Evolutionary conservation across 2,888 invertebrate genomes (phyloP).

Genomic region (Drosophila neutralis): DNA sequence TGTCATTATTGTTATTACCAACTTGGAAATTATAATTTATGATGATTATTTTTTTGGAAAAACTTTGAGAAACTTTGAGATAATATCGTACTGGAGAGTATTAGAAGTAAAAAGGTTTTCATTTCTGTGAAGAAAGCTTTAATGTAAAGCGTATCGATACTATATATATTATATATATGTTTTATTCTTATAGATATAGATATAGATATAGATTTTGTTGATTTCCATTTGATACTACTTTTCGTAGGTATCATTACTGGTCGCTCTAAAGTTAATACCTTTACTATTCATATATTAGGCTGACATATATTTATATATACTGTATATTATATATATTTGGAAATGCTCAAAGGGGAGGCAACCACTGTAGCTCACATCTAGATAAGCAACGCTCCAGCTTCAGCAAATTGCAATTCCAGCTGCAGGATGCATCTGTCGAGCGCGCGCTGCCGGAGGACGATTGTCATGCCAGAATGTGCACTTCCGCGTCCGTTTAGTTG

Average conservation of each 20-base stretch:
- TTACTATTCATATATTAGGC: no score
- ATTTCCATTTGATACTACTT: background rate
- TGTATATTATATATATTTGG: no score
- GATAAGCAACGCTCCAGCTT: constrained; percentile 43
- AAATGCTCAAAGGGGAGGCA: background rate
- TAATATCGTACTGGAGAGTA: background rate
- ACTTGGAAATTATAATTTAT: background rate
- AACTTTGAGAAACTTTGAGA: background rate
- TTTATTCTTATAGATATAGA: no score
- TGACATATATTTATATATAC: no score
- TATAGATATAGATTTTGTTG: background rate
- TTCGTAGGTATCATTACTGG: background rate
- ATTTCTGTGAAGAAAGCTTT: no score
- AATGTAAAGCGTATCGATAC: no score
- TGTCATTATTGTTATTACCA: background rate
- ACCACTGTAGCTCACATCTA: constrained; percentile 49
- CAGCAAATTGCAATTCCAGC: constrained; percentile 40
- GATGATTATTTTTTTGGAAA: background rate
- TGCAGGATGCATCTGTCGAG: constrained; percentile 42
- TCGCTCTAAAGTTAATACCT: background rate
- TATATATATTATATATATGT: no score
- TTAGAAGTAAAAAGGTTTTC: background rate
- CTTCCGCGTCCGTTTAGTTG: constrained; percentile 77
- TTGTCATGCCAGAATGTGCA: constrained; percentile 80
- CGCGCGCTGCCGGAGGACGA: constrained; percentile 54